These are phyloP conservation scores for Bombus soroeensis DNA, from an alignment of 1,140 invertebrate genomes.

Conservation along the genomic window DNA sequence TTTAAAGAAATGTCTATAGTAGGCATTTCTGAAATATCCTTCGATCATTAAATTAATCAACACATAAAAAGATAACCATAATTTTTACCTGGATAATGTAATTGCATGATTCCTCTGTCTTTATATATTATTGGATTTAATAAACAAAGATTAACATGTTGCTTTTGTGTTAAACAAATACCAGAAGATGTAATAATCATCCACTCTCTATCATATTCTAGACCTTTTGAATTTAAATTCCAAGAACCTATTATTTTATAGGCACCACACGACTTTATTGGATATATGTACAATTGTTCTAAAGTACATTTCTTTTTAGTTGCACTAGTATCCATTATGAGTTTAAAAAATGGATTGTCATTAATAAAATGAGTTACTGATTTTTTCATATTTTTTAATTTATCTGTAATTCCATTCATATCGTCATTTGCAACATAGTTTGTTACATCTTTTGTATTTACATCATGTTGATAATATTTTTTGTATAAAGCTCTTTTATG, in stretches of 20 bases:
- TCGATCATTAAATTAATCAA: neutral
- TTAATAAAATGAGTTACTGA: slow-evolving; percentile 15
- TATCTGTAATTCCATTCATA: neutral
- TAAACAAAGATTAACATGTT: slow-evolving; percentile 90
- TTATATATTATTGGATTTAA: slow-evolving; percentile 90
- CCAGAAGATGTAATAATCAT: slow-evolving; percentile 93
- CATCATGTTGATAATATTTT: slow-evolving; percentile 50
- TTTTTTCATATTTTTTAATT: slow-evolving; percentile 14
- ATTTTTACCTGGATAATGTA: slow-evolving; percentile 87
- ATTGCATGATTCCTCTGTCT: slow-evolving; percentile 84
- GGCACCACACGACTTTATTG: slow-evolving; percentile 96
- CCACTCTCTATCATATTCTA: slow-evolving; percentile 96
- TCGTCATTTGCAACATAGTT: slow-evolving; percentile 7
- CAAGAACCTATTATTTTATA: slow-evolving; percentile 88
- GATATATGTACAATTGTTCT: slow-evolving; percentile 91
- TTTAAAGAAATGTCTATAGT: slow-evolving; percentile 82
- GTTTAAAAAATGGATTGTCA: slow-evolving; percentile 12
- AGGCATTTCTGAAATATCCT: slow-evolving; percentile 81
- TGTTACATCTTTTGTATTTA: neutral
- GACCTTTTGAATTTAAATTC: slow-evolving; percentile 88
- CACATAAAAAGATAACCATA: neutral
- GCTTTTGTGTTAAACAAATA: slow-evolving; percentile 94
- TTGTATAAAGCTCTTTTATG: slow-evolving; percentile 41
- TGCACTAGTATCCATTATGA: neutral
- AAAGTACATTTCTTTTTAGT: slow-evolving; percentile 51